Percentiles rank a stretch among this genome's conserved stretches.
phyloP scores from a whole-genome alignment of 2,797 vertebrate species.

The Oreochromis mossambicus region DNA sequence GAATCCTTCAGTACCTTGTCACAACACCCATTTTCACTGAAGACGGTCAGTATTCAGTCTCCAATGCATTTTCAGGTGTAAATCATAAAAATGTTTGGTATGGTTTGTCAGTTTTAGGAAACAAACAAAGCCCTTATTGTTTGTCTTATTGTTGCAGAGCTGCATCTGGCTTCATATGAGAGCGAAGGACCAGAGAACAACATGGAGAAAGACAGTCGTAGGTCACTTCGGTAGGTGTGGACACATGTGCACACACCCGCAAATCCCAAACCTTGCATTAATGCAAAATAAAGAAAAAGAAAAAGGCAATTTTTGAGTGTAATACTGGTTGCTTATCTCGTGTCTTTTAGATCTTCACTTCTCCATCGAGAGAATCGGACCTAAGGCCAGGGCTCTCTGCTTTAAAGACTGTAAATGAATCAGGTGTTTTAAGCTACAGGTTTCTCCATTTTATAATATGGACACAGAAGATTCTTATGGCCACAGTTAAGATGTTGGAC shows the following conservation, averaged over 20 bases:
- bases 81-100: not conserved
- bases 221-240: constrained; percentile 84
- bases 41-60: constrained; percentile 78
- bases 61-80: not conserved
- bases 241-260: not conserved
- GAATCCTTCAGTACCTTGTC: constrained; percentile 89
- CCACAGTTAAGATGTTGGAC: not conserved
- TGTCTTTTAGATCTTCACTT: constrained; percentile 83
- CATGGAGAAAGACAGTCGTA: constrained; percentile 93
- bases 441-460: not conserved
- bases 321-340: not conserved
- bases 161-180: constrained; percentile 94
- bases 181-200: constrained; percentile 96
- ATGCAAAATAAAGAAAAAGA: not conserved
- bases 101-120: not conserved
- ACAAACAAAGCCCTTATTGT: not conserved
- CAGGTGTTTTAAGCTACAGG: not conserved
- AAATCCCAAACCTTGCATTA: not conserved
- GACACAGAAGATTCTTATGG: not conserved
- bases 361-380: constrained; percentile 74
- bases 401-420: constrained; percentile 14
- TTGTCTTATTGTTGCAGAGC: constrained; percentile 65
- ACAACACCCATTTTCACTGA: constrained; percentile 88
- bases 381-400: constrained; percentile 15
- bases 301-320: not conserved